These are phyloP conservation scores for Mungos mungo DNA, from an alignment of 2,113 vertebrate species.

Conservation along the genomic window DNA sequence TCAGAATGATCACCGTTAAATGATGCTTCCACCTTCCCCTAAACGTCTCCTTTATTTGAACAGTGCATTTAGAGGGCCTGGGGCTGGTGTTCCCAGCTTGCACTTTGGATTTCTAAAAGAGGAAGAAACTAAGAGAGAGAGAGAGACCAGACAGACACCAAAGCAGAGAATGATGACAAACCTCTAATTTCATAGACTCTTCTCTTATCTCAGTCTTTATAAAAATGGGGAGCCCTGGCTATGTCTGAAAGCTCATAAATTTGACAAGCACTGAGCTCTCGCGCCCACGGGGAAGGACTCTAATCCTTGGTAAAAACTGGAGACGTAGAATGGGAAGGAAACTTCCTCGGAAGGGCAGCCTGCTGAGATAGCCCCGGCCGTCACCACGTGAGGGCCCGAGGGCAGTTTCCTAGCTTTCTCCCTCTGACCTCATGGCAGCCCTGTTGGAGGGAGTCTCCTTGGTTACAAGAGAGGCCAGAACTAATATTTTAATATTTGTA, in stretches of 20 bases:
- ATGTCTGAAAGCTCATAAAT: constrained; percentile 73
- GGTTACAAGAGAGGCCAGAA: constrained; percentile 2
- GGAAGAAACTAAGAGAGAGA: not conserved
- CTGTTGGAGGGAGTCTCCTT: not conserved
- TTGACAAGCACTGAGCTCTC: constrained; percentile 60
- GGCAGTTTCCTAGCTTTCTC: fast-evolving
- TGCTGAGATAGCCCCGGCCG: not conserved
- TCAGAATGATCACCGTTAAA: constrained; percentile 11
- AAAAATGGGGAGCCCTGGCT: constrained; percentile 46
- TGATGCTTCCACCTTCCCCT: constrained; percentile 18
- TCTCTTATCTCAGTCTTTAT: constrained; percentile 70
- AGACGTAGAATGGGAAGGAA: not conserved
- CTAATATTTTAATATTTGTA: not conserved
- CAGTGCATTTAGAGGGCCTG: constrained; percentile 59
- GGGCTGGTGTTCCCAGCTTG: constrained; percentile 27
- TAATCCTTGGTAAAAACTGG: constrained; percentile 47
- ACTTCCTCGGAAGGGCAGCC: not conserved
- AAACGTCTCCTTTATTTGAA: constrained; percentile 71
- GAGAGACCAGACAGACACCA: not conserved
- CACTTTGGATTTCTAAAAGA: constrained; percentile 39
- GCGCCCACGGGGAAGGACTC: constrained; percentile 57
- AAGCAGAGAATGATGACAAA: constrained; percentile 54
- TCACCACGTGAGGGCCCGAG: not conserved
- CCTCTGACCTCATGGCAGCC: not conserved
- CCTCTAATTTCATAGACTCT: constrained; percentile 66